phyloP scores from a whole-genome alignment of 2,113 vertebrate genomes.

The Pontoporia blainvillei region DNA sequence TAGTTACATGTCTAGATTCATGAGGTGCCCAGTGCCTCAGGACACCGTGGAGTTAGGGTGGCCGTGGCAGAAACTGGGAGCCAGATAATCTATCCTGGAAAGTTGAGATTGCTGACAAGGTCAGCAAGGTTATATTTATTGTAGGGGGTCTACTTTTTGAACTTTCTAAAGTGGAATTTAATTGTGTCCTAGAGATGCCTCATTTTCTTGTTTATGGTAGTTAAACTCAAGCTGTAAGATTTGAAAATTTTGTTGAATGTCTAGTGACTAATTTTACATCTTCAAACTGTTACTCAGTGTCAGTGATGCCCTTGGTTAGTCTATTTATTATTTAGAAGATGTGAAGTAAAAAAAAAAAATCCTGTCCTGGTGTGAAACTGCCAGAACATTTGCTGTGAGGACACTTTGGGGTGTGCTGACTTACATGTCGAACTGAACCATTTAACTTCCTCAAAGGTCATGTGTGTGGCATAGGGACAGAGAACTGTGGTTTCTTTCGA shows the following conservation, averaged over 20 bases:
- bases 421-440: not conserved
- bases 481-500: not conserved
- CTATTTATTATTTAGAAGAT: not conserved
- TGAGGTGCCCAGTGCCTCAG: not conserved
- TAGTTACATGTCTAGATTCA: not conserved
- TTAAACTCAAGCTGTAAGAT: not conserved
- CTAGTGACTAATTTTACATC: not conserved
- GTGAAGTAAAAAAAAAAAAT: not conserved
- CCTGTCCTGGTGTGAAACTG: not conserved
- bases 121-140: not conserved
- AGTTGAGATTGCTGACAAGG: not conserved
- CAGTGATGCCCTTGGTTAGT: not conserved
- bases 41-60: not conserved
- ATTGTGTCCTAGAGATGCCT: not conserved
- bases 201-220: not conserved
- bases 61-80: not conserved
- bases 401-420: not conserved
- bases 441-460: conserved; percentile 49
- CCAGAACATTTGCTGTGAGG: not conserved
- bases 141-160: not conserved
- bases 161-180: not conserved
- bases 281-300: not conserved
- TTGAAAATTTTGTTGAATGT: not conserved
- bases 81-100: not conserved
- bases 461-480: not conserved